Evolutionary conservation across 1,140 invertebrate species (phyloP), one percentile per base, ranked within the genome.

Genomic region (Saccostrea glomerata): DNA sequence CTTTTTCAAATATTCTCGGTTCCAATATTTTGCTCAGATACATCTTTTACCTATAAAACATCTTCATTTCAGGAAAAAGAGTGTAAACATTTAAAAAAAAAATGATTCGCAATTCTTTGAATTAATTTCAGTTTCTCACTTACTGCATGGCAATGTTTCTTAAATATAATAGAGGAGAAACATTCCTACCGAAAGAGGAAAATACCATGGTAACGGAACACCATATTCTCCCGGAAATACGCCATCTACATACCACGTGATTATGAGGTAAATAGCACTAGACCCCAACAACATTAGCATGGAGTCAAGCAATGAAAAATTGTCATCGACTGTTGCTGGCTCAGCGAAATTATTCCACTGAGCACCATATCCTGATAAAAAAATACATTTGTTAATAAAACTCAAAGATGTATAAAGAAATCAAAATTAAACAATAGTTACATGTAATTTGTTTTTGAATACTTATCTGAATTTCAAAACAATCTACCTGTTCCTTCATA

Each of bases 191-290:
- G 94, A 92, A 23, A 95, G 92, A 9, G 93, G 94, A 89, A 95
- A 96, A 88, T 95, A 95, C 92, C 93, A 96, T 30, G 94, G 94
- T 84, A 94, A 90, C 4, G 96, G 94, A 11, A 96, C 94, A 40
- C 96, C 96, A 92, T 94, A 93, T 85, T 94, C 93, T 92, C 96
- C 96, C 60, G 96, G 96, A 89, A 94, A 95, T 56, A 97, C 95
- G 70, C 95, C 95, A 92, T 97, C 96, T 58, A 97, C 95, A 91
- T 97, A 97, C 95, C 95, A 96, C 12, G 96, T 95, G 11, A 96
- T 90, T 4, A 92, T 15, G 20, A 93, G 82, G 89, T 95, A 95
- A 13, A 96, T 88, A 0, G 95, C 20, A 77, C 94, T 91, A 92
- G 96, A 96, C 15, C 96, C 63, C 2, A 96, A 87, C 58, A 96